Conservation (phyloP, 1,140 invertebrate genomes). For the Pogonomyrmex barbatus region DNA sequence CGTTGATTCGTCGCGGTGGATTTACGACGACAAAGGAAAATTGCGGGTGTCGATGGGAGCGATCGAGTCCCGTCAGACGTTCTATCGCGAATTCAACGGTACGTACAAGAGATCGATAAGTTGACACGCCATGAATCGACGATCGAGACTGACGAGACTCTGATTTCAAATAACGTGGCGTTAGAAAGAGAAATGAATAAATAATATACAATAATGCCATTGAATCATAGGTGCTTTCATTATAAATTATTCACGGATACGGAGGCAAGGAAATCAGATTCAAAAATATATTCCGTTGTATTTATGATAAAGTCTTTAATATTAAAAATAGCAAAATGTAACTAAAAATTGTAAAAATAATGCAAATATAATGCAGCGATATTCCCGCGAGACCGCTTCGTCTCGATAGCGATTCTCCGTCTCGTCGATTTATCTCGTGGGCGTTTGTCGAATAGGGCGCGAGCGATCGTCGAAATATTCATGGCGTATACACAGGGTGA, state of each 20-base stretch:
- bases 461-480: conserved; percentile 49
- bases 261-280: background rate
- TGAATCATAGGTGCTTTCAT: background rate
- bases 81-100: background rate
- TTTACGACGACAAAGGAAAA: conserved; percentile 48
- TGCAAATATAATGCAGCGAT: conserved; percentile 6
- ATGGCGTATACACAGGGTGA: background rate
- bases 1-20: conserved; percentile 40
- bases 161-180: background rate
- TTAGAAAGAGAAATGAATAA: background rate
- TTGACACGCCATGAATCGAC: background rate
- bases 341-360: conserved; percentile 18
- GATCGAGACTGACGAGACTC: background rate
- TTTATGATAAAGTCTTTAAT: background rate
- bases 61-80: conserved; percentile 10
- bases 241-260: background rate
- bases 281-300: background rate
- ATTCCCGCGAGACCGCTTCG: conserved; percentile 41
- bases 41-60: conserved; percentile 33
- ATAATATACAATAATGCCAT: background rate
- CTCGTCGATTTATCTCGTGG: conserved; percentile 47
- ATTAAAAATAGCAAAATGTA: background rate
- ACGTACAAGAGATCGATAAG: conserved; percentile 14
- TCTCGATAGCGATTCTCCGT: conserved; percentile 20
- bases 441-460: conserved; percentile 31